Evolutionary conservation across 2,113 vertebrate species (phyloP).

Genomic region (Australoheros scitulus): DNA sequence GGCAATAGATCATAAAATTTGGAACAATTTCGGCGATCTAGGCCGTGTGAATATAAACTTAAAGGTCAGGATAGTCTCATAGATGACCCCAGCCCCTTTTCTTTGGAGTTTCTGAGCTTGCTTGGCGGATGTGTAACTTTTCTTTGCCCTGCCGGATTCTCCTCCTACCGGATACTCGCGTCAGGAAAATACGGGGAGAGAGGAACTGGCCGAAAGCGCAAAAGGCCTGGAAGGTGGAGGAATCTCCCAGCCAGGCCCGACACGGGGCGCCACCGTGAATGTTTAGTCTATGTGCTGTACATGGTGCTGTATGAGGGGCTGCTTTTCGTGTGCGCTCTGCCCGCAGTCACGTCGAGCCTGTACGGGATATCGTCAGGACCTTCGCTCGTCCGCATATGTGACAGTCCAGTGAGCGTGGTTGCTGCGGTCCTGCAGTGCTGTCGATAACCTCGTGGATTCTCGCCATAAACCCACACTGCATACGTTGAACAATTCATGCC

Average conservation of each 20-base stretch:
- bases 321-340: neutral
- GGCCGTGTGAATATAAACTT: neutral
- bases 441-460: conserved; percentile 1
- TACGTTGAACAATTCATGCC: neutral
- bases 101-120: conserved; percentile 9
- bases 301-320: neutral
- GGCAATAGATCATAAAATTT: neutral
- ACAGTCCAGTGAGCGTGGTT: conserved; percentile 1
- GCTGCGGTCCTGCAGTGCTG: conserved; percentile 15
- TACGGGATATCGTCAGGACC: neutral
- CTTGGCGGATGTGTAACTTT: conserved; percentile 59
- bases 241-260: conserved; percentile 35
- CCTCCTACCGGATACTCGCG: conserved; percentile 58
- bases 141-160: conserved; percentile 49
- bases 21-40: neutral
- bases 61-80: neutral
- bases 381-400: conserved; percentile 12
- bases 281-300: neutral
- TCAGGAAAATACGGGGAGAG: conserved; percentile 77
- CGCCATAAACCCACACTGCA: neutral
- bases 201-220: conserved; percentile 35
- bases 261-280: neutral
- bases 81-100: neutral
- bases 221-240: conserved; percentile 59
- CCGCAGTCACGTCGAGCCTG: neutral